Base-by-base conservation (phyloP, 2,113 vertebrate genomes). In the Xenopus borealis region DNA sequence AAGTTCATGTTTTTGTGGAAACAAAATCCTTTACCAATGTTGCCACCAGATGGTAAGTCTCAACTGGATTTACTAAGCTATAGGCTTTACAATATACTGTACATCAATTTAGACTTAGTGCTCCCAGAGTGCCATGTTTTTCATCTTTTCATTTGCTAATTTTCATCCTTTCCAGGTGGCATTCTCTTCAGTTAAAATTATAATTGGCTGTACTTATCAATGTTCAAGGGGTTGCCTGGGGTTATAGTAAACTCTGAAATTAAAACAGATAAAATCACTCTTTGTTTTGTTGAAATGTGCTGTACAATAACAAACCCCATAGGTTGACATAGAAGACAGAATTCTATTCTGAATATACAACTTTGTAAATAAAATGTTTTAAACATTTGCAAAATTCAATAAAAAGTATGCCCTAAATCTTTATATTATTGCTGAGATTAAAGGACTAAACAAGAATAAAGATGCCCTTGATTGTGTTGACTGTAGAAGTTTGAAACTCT, bases 121-220 rank as follows among this genome's bases (percentile, higher is more conserved):
- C 75, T 80, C 62, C 69, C 81, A 78, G 0, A 0, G 8, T 27
- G 13, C 10, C 16, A 27, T 69, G 75, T 81, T 50, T 78, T 82
- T 78, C 65, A 85, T 78, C 66, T 85, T 80, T 74, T 74, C 46
- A 45, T 79, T 83, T 86, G 74, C 78, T 82, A 76, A 84, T 84
- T 88, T 81, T 62, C 73, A 80, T 79, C 63, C 45, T 44, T 83
- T 86, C 85, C 83, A 86, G 79, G 80, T 82, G 68, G 76, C 86
- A 89, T 82, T 83, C 12, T 0, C 63, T 87, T 80, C 63, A 44
- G 70, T 72, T 78, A 81, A 85, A 88, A 68, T 78, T 75, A 71
- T 87, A 87, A 88, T 86, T 86, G 83, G 72, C 77, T 87, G 78
- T 85, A 80, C 79, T 87, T 83, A 80, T 81, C 82, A 83, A 58